phyloP scores from a whole-genome alignment of 2,113 vertebrate species.

The Acrocephalus arundinaceus region DNA sequence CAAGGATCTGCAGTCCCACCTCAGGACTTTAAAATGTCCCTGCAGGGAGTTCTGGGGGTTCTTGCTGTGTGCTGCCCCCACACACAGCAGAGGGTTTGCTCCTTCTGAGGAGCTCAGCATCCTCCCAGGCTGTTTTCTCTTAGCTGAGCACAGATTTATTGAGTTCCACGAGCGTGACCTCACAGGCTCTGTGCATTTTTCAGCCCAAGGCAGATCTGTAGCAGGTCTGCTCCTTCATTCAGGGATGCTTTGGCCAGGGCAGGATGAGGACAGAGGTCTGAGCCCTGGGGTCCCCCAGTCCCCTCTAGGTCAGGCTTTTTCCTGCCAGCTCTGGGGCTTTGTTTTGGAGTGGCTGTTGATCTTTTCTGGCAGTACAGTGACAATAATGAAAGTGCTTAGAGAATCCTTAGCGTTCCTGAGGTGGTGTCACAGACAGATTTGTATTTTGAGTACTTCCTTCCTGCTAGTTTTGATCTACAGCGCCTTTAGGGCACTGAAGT shows the following conservation, averaged over 20 bases:
- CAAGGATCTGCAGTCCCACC: accelerated
- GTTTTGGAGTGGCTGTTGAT: not conserved
- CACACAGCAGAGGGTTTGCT: not conserved
- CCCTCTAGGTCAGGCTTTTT: not conserved
- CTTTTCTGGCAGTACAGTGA: not conserved
- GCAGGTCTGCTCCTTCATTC: not conserved
- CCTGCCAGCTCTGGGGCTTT: not conserved
- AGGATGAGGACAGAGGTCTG: not conserved
- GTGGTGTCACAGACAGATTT: not conserved
- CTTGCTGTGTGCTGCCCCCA: not conserved
- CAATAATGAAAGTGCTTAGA: not conserved
- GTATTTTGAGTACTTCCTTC: not conserved
- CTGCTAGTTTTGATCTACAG: not conserved
- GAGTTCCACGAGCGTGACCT: not conserved
- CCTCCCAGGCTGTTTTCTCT: not conserved
- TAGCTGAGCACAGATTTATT: not conserved
- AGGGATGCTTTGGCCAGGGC: not conserved
- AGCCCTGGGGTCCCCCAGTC: not conserved
- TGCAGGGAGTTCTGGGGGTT: not conserved
- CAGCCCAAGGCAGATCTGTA: not conserved
- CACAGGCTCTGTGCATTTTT: not conserved
- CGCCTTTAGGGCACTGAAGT: not conserved
- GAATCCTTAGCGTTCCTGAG: not conserved
- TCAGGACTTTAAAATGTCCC: not conserved
- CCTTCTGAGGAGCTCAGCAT: accelerated